Conservation (phyloP, 2,113 vertebrate genomes). For the Ophiodon elongatus region DNA sequence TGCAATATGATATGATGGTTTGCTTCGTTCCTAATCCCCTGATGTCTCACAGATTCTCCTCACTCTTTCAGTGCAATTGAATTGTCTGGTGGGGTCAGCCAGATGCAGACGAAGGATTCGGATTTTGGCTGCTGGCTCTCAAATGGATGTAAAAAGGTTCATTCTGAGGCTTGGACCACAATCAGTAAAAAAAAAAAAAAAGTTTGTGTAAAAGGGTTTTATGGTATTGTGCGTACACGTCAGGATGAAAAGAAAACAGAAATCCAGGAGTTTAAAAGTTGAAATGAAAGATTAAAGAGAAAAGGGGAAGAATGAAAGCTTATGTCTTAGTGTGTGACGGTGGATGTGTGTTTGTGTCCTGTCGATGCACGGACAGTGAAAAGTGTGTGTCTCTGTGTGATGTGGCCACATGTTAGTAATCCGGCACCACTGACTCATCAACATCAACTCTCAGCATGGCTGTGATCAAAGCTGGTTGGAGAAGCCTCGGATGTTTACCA, state of each 20-base stretch:
- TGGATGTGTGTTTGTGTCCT: neutral
- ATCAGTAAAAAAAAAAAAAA: constrained; percentile 35
- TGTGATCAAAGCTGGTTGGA: constrained; percentile 76
- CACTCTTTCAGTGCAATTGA: constrained; percentile 40
- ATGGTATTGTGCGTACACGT: constrained; percentile 1
- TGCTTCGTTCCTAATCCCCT: constrained; percentile 37
- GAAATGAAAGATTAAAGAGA: neutral
- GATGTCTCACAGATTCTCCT: constrained; percentile 59
- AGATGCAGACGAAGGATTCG: constrained; percentile 25
- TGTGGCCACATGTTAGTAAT: constrained; percentile 58
- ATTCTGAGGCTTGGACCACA: constrained; percentile 24
- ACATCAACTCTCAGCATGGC: constrained; percentile 40
- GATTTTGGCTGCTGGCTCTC: constrained; percentile 35
- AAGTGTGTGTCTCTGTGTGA: constrained; percentile 3
- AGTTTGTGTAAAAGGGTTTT: constrained; percentile 35
- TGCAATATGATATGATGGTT: constrained; percentile 39
- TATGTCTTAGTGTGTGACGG: neutral
- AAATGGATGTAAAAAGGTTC: constrained; percentile 46
- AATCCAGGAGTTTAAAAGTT: constrained; percentile 27
- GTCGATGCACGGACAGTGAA: constrained; percentile 25
- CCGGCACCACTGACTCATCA: constrained; percentile 65
- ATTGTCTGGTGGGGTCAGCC: constrained; percentile 49
- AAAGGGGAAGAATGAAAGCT: neutral
- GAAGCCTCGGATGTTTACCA: constrained; percentile 68
- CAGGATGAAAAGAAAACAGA: constrained; percentile 16